A percentile compares a stretch with the other conserved stretches of the same genome.
Conservation (phyloP, 2,888 invertebrate genomes). For the Calephelis perditalis region DNA sequence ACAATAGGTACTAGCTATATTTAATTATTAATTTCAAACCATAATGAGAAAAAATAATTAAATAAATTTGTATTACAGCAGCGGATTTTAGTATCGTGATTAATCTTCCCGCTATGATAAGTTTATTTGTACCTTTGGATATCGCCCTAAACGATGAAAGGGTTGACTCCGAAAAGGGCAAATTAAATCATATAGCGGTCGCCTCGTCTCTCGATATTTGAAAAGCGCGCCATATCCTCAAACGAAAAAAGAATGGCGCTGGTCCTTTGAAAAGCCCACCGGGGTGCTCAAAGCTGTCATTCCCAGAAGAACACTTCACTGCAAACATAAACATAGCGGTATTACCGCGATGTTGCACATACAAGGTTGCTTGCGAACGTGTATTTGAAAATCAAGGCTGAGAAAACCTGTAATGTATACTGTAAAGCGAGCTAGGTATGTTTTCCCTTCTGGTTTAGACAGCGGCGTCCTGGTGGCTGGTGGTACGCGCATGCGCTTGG, state of each 20-base stretch:
- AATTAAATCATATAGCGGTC: slow-evolving; percentile 70
- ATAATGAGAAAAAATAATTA: too few relatives aligned
- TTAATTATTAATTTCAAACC: too few relatives aligned
- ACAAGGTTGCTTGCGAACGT: slow-evolving; percentile 41
- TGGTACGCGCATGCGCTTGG: slow-evolving; percentile 61
- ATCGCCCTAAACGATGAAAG: slow-evolving; percentile 44
- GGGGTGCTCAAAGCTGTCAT: slow-evolving; percentile 72
- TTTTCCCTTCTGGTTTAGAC: slow-evolving; percentile 40
- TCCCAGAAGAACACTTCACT: slow-evolving; percentile 63
- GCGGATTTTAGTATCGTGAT: slow-evolving; percentile 20
- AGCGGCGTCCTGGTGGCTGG: slow-evolving; percentile 69
- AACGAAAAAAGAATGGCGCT: slow-evolving; percentile 67
- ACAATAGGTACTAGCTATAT: too few relatives aligned
- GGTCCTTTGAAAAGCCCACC: slow-evolving; percentile 72
- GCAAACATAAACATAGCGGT: slow-evolving; percentile 47
- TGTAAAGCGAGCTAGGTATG: slow-evolving; percentile 35
- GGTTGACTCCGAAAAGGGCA: slow-evolving; percentile 59
- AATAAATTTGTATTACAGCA: too few relatives aligned
- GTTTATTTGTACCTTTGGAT: slow-evolving; percentile 35
- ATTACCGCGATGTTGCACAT: slow-evolving; percentile 37
- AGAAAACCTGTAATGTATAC: slow-evolving; percentile 54
- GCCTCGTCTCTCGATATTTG: slow-evolving; percentile 59
- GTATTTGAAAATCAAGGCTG: slow-evolving; percentile 35
- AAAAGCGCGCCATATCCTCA: slow-evolving; percentile 60
- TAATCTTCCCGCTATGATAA: slow-evolving; percentile 26